Evolutionary conservation across 2,113 vertebrate species (phyloP).

Genomic region (Psittacus erithacus): DNA sequence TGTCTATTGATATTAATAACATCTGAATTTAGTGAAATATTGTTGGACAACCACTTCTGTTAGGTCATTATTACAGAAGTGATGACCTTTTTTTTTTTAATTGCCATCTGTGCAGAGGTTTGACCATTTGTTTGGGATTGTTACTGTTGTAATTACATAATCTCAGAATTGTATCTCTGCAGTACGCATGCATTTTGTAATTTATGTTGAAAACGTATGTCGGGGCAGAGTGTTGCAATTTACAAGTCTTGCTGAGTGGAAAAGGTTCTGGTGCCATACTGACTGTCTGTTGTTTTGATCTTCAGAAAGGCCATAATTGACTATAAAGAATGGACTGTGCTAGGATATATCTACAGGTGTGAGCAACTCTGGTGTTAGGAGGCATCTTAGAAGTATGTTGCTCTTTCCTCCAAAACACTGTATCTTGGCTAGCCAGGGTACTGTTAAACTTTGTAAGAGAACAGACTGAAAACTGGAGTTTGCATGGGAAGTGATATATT

Average conservation of each 20-base stretch:
- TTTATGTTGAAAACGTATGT: fast-evolving
- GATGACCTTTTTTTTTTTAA: neutral
- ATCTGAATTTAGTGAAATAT: neutral
- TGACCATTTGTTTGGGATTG: neutral
- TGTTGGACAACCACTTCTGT: neutral
- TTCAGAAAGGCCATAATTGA: neutral
- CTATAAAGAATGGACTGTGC: neutral
- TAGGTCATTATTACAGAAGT: neutral
- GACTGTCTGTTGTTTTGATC: neutral
- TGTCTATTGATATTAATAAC: neutral
- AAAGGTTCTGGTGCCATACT: neutral
- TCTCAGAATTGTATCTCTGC: neutral
- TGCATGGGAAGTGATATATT: neutral
- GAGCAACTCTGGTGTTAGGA: neutral
- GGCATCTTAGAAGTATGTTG: neutral
- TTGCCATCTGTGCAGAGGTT: neutral
- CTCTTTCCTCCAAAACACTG: neutral
- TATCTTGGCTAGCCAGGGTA: neutral
- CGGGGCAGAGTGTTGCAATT: neutral
- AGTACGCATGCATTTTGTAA: neutral
- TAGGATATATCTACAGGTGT: neutral
- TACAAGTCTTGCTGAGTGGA: neutral
- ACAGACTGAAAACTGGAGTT: neutral
- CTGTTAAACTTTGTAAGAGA: neutral
- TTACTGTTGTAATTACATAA: neutral